Base-by-base conservation (phyloP, 2,113 vertebrate genomes). In the Solea solea region DNA sequence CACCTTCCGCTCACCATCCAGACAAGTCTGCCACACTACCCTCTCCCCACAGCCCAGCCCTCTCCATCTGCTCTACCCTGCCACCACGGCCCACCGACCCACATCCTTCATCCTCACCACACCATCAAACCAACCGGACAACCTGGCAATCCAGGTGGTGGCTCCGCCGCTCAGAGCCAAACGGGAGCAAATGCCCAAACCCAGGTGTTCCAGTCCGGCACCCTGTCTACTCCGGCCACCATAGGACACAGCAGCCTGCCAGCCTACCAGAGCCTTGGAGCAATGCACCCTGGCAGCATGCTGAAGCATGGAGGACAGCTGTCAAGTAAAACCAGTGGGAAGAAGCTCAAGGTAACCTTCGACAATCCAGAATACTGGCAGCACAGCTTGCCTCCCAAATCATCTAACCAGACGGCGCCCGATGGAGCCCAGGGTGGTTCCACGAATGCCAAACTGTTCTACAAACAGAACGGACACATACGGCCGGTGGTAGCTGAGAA, bases 341-440 rank as follows among this genome's bases (percentile, higher is more conserved):
- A 97, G 87, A 97, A 96, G 92, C 93, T 96, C 87, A 97, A 95
- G 93, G 97, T 96, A 86, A 97, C 96, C 59, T 98, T 98, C 82
- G 96, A 99, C 94, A 99, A 99, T 95, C 97, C 97, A 15, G 97
- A 98, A 82, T 98, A 98, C 92, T 98, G 96, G 96, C 97, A 98
- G 86, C 96, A 98, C 93, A 98, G 96, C 90, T 93, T 98, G 90
- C 96, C 97, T 0, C 95, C 95, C 0, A 94, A 95, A 65, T 92
- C 96, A 64, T 94, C 95, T 65, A 94, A 91, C 78, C 92, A 95
- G 16, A 94, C 93, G 65, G 93, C 80, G 4, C 76, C 94, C 5
- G 85, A 86, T 87, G 84, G 81, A 4, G 70, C 85, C 68, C 95
- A 95, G 84, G 95, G 96, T 71, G 96, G 95, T 84, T 95, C 95